Conservation (phyloP, 2,113 vertebrate genomes). For the Rhombomys opimus region DNA sequence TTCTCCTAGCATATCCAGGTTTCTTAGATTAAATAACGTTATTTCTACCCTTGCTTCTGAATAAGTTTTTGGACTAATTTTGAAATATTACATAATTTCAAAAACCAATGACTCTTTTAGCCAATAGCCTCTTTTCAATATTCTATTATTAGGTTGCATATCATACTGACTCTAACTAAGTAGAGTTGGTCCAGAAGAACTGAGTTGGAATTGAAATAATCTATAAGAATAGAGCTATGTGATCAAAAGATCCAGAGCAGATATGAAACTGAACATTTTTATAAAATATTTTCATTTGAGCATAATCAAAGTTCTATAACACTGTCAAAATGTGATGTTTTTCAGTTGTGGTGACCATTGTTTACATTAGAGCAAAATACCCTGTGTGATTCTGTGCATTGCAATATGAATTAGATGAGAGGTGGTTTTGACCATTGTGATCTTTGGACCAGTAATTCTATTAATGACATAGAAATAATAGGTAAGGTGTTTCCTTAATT, state of each 20-base stretch:
- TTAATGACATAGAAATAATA: background rate
- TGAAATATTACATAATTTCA: constrained; percentile 14
- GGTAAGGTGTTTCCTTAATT: background rate
- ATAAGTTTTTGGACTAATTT: background rate
- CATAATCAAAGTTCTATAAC: background rate
- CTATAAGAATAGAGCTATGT: background rate
- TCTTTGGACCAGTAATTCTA: background rate
- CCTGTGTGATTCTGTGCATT: background rate
- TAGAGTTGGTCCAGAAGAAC: background rate
- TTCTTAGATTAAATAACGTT: background rate
- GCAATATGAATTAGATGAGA: background rate
- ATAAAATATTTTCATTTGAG: background rate
- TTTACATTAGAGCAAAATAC: background rate
- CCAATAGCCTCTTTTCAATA: background rate
- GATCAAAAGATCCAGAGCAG: background rate
- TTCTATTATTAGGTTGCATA: background rate
- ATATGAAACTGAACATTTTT: background rate
- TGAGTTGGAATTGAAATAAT: constrained; percentile 12
- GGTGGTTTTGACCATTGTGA: background rate
- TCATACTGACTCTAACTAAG: background rate
- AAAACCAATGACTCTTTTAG: background rate
- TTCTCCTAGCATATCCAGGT: background rate
- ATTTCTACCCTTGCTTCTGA: background rate
- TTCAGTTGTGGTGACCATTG: background rate
- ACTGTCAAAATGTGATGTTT: background rate